Base-by-base conservation (phyloP, 2,113 vertebrate genomes). In the Zingel zingel region DNA sequence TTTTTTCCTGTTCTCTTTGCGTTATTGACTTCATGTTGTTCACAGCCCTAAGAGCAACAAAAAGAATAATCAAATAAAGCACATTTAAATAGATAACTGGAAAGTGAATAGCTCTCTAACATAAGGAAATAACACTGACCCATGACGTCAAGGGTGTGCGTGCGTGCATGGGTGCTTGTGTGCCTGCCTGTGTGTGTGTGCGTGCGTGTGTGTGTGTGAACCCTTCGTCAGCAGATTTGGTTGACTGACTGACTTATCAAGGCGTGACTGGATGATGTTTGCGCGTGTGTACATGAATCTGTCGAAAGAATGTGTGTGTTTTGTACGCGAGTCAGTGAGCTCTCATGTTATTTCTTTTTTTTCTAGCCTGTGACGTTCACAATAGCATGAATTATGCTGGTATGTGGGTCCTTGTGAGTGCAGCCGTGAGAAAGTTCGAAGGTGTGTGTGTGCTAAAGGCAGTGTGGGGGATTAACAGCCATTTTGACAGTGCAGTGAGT, bases 381-480 rank as follows among this genome's bases (percentile, higher is more conserved):
- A 80, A 77, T 85, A 78, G 88, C 90, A 89, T 89, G 90, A 93
- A 86, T 88, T 88, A 93, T 91, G 88, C 73, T 83, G 93, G 93
- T 88, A 93, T 94, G 92, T 71, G 36, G 91, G 90, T 77, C 14
- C 78, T 65, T 86, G 64, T 80, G 62, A 72, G 82, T 79, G 81
- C 47, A 85, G 74, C 65, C 77, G 80, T 90, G 90, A 94, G 93
- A 94, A 94, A 89, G 61, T 89, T 43, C 25, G 25, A 25, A 27
- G 62, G 50, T 69, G 70, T 27, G 61, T 89, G 59, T 59, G 79
- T 83, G 72, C 33, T 63, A 50, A 63, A 59, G 61, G 59, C 47
- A 51, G 27, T 23, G 45, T n/a, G 7, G 30, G 63, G 83, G 62
- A 81, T 82, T 64, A 82, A 51, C 30, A 73, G 47, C n/a, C 76